phyloP scores from a whole-genome alignment of 2,113 vertebrate species.

The Galbula dea region DNA sequence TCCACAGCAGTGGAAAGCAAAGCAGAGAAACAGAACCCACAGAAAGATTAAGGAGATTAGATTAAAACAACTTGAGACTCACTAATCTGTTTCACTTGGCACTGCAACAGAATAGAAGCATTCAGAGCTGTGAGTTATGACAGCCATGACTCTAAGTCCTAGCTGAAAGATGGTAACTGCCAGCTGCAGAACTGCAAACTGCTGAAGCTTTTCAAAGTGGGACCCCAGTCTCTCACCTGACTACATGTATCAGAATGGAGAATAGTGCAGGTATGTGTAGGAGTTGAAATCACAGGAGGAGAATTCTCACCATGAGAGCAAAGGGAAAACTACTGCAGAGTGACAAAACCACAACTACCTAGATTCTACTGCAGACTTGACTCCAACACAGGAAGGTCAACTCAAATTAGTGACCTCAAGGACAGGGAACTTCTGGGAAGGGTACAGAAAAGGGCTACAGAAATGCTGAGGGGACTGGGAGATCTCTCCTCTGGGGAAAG shows the following conservation, averaged over 20 bases:
- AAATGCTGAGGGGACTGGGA: too few relatives aligned
- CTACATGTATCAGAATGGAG: background rate
- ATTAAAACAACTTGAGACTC: background rate
- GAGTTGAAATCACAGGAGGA: background rate
- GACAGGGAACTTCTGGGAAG: too few relatives aligned
- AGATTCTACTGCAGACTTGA: background rate
- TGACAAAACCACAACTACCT: slow-evolving; percentile 7
- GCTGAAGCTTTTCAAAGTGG: background rate
- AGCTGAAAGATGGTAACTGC: background rate
- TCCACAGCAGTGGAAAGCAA: background rate
- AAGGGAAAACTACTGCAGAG: background rate
- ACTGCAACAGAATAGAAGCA: background rate
- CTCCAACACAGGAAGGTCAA: background rate
- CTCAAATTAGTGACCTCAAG: background rate
- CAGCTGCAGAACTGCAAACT: slow-evolving; percentile 1
- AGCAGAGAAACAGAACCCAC: slow-evolving; percentile 32
- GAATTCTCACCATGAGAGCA: background rate
- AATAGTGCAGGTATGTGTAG: background rate
- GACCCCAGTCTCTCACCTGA: background rate
- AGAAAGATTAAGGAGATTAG: slow-evolving; percentile 35
- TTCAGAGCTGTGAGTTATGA: background rate
- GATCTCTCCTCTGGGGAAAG: too few relatives aligned
- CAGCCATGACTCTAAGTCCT: background rate
- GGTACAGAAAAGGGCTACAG: too few relatives aligned
- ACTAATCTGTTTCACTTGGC: slow-evolving; percentile 36